A percentile compares a stretch with the other conserved stretches of the same genome.
phyloP scores from a whole-genome alignment of 2,797 vertebrate genomes.

The Rachycentron canadum region DNA sequence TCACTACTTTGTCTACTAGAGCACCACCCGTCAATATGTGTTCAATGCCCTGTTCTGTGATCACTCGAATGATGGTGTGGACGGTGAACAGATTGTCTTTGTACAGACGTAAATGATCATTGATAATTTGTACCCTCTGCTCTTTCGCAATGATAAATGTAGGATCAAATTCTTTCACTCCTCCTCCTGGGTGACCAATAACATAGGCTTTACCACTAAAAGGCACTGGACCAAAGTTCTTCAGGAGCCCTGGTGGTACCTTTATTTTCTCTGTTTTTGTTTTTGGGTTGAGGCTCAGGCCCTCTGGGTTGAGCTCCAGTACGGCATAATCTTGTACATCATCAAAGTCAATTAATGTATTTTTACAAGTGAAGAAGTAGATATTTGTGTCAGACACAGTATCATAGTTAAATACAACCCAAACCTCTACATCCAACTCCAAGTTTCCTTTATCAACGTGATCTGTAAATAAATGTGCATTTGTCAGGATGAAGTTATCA shows the following conservation, averaged over 20 bases:
- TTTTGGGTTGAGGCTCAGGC: accelerated
- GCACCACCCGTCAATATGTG: neutral
- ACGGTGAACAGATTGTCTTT: accelerated
- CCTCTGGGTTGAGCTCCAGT: neutral
- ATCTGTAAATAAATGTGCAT: neutral
- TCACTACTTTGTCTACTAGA: neutral
- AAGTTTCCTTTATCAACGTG: accelerated
- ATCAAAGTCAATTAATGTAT: neutral
- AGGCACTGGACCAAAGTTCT: slow-evolving; percentile 16
- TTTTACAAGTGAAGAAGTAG: accelerated
- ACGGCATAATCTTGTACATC: slow-evolving; percentile 10
- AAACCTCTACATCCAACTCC: accelerated
- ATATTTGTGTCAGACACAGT: accelerated
- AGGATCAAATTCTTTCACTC: slow-evolving; percentile 40
- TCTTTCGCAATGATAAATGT: slow-evolving; percentile 34
- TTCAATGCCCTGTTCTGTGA: neutral
- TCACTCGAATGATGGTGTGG: accelerated
- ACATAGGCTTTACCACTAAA: neutral
- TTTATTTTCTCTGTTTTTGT: accelerated
- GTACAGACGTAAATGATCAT: accelerated
- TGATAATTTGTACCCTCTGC: accelerated
- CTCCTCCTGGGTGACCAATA: slow-evolving; percentile 42
- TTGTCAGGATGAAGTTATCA: slow-evolving; percentile 45
- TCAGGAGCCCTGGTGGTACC: slow-evolving; percentile 51
- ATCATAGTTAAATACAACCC: neutral